Evolutionary conservation across 1,140 invertebrate species (phyloP), one percentile per base, ranked within the genome.

Genomic region (Fopius arisanus): DNA sequence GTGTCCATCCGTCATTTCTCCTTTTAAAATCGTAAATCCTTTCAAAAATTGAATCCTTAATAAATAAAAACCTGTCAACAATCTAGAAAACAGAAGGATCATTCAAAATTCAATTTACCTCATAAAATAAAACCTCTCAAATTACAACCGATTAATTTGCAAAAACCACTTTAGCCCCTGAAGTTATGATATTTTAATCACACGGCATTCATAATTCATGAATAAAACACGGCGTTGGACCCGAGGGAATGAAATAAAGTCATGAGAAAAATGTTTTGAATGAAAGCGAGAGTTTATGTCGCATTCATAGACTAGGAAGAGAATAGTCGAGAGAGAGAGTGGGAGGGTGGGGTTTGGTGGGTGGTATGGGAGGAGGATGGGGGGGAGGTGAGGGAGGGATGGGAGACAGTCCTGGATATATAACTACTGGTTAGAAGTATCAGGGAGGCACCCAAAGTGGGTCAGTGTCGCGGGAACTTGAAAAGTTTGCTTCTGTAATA

Each of bases 401-500:
- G 68, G 51, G 72, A 72, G 70, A 74, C 37, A n/a, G 65, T 37
- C 19, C 12, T n/a, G 29, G 19, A 37, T 14, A 63, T 70, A 63
- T 69, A 73, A 75, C 63, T 67, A 72, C 70, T 41, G 75, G 69
- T 51, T 83, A 79, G 77, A 81, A 83, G 82, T 83, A 82, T 82
- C 77, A 78, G 71, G 67, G 72, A 74, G 70, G 54, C 78, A 76
- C 77, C 76, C 78, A 85, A 88, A 87, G 84, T 87, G 84, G 87
- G 86, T 88, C 86, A 87, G 85, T 87, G 86, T 88, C 87, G 84
- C 81, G 82, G 72, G 85, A 87, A 86, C 85, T 87, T 86, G 86
- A 87, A 88, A 88, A 88, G 84, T 87, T 87, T 78, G 84, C 86
- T 87, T 87, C 86, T 86, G 86, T 87, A 88, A 88, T 88, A 84